Base-by-base conservation (phyloP, 53 echinoderm and acorn worm genomes). In the Apostichopus leukothele region DNA sequence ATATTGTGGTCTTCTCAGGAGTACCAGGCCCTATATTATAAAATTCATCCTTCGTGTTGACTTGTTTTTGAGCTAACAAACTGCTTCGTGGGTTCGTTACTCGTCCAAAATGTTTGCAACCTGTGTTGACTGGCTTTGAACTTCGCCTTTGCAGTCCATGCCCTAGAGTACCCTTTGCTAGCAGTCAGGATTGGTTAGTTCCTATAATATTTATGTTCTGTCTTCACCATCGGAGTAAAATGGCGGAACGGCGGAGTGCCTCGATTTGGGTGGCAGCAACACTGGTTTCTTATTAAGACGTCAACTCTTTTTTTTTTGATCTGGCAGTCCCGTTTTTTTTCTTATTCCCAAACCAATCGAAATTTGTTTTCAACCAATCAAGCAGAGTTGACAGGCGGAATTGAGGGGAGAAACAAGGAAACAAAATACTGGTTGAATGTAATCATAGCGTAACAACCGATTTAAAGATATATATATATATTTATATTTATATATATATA, bases 341-440 rank as follows among this genome's bases (percentile, higher is more conserved):
- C 6, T 81, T 60, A 81, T 81, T 81, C 81, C 81, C 81, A 81
- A 81, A 81, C 81, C 81, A 81, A 81, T 81, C 81, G 81, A 81
- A 81, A 81, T 81, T 81, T 81, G 81, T 81, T 81, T 81, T 55
- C 81, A 81, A 25, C 81, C 53, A 81, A 55, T 59, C 81, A 54
- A 81, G 81, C 81, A 81, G 54, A 81, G 81, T 57, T 59, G 81
- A 81, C 81, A 81, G 81, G 81, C 81, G 81, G 59, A 81, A 81
- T 81, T 71, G 71, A 71, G 81, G 81, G 59, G 11, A 54, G 14
- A 81, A 81, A 81, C 81, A 81, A 81, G 81, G 59, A 81, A 54
- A 23, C 18, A 81, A 81, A 81, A 81, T 81, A 81, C 59, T 59
- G 81, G 20, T 81, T 81, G 55, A 81, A 55, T 81, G 81, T 59